Conservation (phyloP, 30 jellyfish, hydroid and myxozoan genomes). For the Turritopsis dohrnii region DNA sequence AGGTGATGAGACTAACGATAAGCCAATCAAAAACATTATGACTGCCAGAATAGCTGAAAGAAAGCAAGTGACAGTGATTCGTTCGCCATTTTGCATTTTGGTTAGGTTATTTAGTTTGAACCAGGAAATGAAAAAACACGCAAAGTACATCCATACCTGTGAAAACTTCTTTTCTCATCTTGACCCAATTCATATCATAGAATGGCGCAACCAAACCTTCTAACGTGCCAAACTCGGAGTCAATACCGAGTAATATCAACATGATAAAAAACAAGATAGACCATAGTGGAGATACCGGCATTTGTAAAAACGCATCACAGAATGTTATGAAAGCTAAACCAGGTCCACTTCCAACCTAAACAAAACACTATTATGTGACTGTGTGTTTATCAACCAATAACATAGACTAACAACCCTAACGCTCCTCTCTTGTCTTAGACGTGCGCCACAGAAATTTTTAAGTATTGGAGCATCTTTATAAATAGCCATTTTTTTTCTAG, state of each 20-base stretch:
- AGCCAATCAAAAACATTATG: slow-evolving; percentile 68
- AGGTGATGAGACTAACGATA: slow-evolving; percentile 67
- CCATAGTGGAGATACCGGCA: slow-evolving; percentile 93
- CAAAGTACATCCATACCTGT: no score
- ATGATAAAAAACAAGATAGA: slow-evolving; percentile 68
- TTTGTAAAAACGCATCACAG: slow-evolving; percentile 69
- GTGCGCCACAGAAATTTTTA: no score
- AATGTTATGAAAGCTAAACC: slow-evolving; percentile 91
- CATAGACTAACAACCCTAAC: no score
- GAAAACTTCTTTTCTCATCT: slow-evolving; percentile 60
- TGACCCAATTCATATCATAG: slow-evolving; percentile 70
- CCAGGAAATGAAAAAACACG: no score
- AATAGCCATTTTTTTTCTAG: no score
- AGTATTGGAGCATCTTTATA: no score
- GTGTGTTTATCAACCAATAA: not conserved
- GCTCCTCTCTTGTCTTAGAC: no score
- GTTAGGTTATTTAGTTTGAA: no score
- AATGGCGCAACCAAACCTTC: slow-evolving; percentile 89
- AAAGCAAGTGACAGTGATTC: not conserved
- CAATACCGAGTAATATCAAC: slow-evolving; percentile 83
- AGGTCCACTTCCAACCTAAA: slow-evolving; percentile 90
- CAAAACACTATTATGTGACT: no score
- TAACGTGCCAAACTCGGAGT: slow-evolving; percentile 89
- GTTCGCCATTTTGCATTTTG: not conserved
- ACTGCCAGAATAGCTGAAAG: slow-evolving; percentile 60